Evolutionary conservation across 2,797 vertebrate genomes (phyloP), one percentile per base, ranked within the genome.

Genomic region (Poeciliopsis turneri): DNA sequence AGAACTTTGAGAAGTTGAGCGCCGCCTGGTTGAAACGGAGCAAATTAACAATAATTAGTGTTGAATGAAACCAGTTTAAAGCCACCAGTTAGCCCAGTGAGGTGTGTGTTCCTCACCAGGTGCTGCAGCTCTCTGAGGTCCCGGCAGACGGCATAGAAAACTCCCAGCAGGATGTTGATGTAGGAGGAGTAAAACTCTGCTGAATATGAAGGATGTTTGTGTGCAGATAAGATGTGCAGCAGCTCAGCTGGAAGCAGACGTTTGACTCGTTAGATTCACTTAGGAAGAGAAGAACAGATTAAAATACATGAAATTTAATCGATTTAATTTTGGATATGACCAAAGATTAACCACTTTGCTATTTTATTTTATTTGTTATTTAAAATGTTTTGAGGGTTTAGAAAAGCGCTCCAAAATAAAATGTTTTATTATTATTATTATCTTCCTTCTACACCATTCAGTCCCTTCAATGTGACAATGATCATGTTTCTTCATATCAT

Each of bases 131-230:
- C 98, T 81, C 97, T 95, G 87, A 99, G 95, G 93, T 99, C 98
- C 77, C 98, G 95, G 87, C 98, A 99, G 68, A 98, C 98, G 0
- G 97, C 96, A 89, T 97, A 98, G 89, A 99, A 99, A 81, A 99
- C 98, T 73, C 98, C 98, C 90, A 99, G 97, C 72, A 99, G 95
- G 93, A 99, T 98, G 93, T 98, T 98, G 92, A 99, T 96, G 92
- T 97, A 99, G 4, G 97, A 96, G 20, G 97, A 93, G 91, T 99
- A 99, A 83, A 99, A 96, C 82, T 99, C 98, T 0, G 95, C 92
- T 0, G 97, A 97, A 92, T 97, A 97, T 23, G 96, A 96, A 1
- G 96, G 95, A 85, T 97, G 97, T 91, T 91, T 91, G 90, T 98
- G 96, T 55, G 91, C 94, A 41, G 96, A 97, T 73, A 99, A 91